Evolutionary conservation across 2,797 vertebrate species (phyloP), one percentile per base, ranked within the genome.

Genomic region (Atherinosoma microstoma): DNA sequence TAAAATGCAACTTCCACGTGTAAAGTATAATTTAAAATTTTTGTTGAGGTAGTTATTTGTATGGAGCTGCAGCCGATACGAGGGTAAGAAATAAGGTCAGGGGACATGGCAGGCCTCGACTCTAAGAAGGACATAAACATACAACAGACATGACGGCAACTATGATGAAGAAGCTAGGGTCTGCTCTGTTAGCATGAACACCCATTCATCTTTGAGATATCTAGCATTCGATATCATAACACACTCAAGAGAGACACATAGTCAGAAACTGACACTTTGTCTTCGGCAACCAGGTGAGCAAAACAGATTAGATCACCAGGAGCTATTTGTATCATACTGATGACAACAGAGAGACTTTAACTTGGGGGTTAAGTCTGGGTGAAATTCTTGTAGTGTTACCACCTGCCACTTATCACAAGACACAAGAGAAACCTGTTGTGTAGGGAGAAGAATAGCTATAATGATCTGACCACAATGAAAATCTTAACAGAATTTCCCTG

Each of bases 21-120:
- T 76, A 79, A 59, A 63, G 56, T 85, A 72, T 65, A 29, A 72
- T 49, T 73, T 35, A 70, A 53, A 86, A 68, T 82, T 82, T n/a
- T 47, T 47, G 42, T 5, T 45, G 42, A 47, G 45, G 16, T 49
- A 22, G n/a, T 6, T 6, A 49, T 22, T 12, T 12, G 4, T 13
- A 53, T 2, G 51, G 51, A 27, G 22, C n/a, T 49, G 22, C 45
- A 47, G 20, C 8, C 49, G 24, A 27, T 27, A 10, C 9, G 20
- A 49, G n/a, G 18, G 47, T 22, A 49, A 49, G n/a, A 22, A 10
- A 22, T 9, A 4, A n/a, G 9, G n/a, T 49, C n/a, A 49, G 47
- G 45, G 18, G 0, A 47, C 45, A 20, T 20, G 45, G 18, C 18
- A 47, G 45, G 45, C 18, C 0, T 2, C 2, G 45, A n/a, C 2